Conservation (phyloP, 2,113 vertebrate genomes). For the Fulmarus glacialis region DNA sequence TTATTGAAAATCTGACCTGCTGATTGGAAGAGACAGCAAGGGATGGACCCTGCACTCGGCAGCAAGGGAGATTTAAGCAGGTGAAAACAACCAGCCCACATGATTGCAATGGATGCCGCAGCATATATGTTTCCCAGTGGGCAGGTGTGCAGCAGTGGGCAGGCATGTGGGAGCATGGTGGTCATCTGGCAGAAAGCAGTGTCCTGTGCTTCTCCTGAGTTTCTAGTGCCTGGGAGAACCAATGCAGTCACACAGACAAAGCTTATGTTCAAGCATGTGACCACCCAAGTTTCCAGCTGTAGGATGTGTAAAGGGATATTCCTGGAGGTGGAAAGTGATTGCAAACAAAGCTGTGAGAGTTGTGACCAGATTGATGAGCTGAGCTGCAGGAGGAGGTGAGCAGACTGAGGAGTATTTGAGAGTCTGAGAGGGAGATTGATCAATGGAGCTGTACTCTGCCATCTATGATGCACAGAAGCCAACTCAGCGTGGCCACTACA, state of each 20-base stretch:
- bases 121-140: too few relatives aligned
- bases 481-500: not conserved
- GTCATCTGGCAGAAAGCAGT: too few relatives aligned
- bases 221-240: too few relatives aligned
- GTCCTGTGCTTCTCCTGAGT: not conserved
- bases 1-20: not conserved
- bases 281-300: not conserved
- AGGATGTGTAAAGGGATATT: not conserved
- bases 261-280: not conserved
- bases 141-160: too few relatives aligned
- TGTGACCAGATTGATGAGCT: not conserved
- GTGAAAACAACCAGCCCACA: too few relatives aligned
- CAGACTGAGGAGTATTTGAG: not conserved
- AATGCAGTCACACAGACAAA: not conserved
- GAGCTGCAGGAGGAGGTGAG: not conserved
- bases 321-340: not conserved
- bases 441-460: not conserved
- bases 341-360: not conserved
- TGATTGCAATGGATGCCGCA: too few relatives aligned
- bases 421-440: not conserved
- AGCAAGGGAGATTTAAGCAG: too few relatives aligned
- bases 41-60: too few relatives aligned
- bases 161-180: not conserved
- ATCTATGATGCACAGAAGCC: not conserved
- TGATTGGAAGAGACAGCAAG: too few relatives aligned